A percentile compares a stretch with the other conserved stretches of the same genome.
Evolutionary conservation across 2,888 invertebrate genomes (phyloP).

Genomic region (Ophion ellenae): DNA sequence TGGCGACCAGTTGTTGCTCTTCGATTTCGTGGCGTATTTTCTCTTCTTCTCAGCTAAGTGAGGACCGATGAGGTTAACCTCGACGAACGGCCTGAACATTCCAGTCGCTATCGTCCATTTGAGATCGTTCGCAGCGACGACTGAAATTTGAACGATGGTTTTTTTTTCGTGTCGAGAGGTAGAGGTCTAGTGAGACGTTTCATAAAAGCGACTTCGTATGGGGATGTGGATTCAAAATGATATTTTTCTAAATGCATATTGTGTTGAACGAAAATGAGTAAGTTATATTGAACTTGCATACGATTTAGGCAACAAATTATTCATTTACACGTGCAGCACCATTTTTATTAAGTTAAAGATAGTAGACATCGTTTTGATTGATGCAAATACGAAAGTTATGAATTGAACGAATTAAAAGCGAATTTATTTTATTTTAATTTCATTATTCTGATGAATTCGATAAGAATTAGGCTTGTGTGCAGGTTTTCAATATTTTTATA

Average conservation of each 20-base stretch:
- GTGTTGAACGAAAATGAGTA: neutral
- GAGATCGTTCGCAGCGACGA: constrained; percentile 98
- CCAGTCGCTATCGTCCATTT: constrained; percentile 98
- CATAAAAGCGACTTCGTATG: neutral
- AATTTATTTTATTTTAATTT: too few species aligned
- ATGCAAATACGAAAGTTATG: too few species aligned
- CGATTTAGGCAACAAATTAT: neutral
- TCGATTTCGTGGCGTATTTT: constrained; percentile 99
- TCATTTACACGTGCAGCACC: neutral
- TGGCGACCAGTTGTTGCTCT: constrained; percentile 99
- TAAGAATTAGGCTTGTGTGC: too few species aligned
- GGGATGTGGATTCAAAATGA: neutral
- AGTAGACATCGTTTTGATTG: too few species aligned
- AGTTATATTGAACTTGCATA: neutral
- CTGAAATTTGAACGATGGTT: constrained; percentile 85
- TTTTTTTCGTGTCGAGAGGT: neutral
- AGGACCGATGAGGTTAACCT: constrained; percentile 98
- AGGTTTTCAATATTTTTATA: too few species aligned
- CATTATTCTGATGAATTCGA: too few species aligned
- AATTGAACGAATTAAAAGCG: too few species aligned
- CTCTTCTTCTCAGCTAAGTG: constrained; percentile 98
- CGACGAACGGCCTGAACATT: constrained; percentile 99
- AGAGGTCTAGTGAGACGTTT: neutral
- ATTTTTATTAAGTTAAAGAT: too few species aligned
- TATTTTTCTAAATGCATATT: neutral